Evolutionary conservation across 2,797 vertebrate species (phyloP).

Genomic region (Varecia variegata): DNA sequence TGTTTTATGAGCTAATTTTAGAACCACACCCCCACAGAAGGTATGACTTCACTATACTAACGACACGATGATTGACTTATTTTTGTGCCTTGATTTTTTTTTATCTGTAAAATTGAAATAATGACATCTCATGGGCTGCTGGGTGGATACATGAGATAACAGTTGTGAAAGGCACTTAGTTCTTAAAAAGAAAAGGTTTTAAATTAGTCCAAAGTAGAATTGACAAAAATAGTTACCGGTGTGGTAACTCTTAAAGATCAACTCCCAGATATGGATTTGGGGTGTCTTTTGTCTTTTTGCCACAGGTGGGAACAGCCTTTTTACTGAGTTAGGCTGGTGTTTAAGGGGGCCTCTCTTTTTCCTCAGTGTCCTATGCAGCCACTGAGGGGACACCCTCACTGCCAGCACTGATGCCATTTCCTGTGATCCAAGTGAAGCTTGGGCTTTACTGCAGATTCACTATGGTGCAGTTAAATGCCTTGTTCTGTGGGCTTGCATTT

Average conservation of each 20-base stretch:
- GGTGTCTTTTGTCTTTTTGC: neutral
- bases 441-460: neutral
- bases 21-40: conserved; percentile 19
- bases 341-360: neutral
- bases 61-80: conserved; percentile 51
- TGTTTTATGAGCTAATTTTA: conserved; percentile 46
- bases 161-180: conserved; percentile 50
- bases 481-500: neutral
- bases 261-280: neutral
- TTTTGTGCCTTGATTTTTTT: conserved; percentile 57
- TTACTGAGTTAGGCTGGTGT: neutral
- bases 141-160: neutral
- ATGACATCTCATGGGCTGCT: conserved; percentile 45
- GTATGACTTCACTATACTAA: conserved; percentile 40
- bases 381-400: neutral
- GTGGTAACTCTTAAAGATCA: neutral
- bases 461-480: neutral
- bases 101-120: conserved; percentile 40
- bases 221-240: neutral
- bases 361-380: neutral
- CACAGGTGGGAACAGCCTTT: neutral
- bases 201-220: neutral
- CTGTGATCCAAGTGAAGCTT: neutral
- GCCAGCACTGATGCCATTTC: neutral
- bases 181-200: conserved; percentile 35